Base-by-base conservation (phyloP, 1,140 invertebrate genomes). In the Mycetomoellerius zeteki region DNA sequence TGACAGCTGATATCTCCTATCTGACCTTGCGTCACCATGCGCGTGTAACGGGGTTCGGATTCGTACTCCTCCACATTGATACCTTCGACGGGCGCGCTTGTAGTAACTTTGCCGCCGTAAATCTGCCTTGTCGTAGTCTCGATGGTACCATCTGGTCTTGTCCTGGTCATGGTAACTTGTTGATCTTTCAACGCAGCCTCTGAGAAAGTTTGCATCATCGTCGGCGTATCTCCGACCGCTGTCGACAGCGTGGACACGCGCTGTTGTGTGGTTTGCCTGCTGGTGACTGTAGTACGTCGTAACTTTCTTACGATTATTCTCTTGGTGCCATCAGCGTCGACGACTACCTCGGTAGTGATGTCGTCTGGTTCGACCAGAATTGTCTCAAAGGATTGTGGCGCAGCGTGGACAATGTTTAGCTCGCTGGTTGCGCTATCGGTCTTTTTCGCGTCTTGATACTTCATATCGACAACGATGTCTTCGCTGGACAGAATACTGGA, bases 281-380 rank as follows among this genome's bases (percentile, higher is more conserved):
- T 95, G 0, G 95, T 96, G 0, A 97, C 93, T 14, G 93, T 82
- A 21, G 94, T 95, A 50, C 92, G 89, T 21, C 95, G 92, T 54
- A 96, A 87, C 94, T 97, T 98, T 86, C 96, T 97, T 0, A 98
- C 96, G 67, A 98, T 97, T 81, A 98, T 98, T 87, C 97, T 96
- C 89, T 97, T 98, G 0, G 97, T 97, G n/a, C 97, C 97, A 94
- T 98, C 97, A 33, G 97, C 96, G 89, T 97, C 97, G 0, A 98
- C 97, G 8, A 98, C 96, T 2, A 98, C 97, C 94, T 98, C 97
- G 12, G 97, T 97, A 2, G 96, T 97, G n/a, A 96, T 95, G 92
- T 98, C 97, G 93, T 98, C 97, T 0, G 97, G 97, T 93, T 98
- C 97, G 0, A 97, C 96, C 87, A 98, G 96, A 2, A 98, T 96